phyloP scores from a whole-genome alignment of 1,140 invertebrate genomes.

The Polyergus mexicanus region DNA sequence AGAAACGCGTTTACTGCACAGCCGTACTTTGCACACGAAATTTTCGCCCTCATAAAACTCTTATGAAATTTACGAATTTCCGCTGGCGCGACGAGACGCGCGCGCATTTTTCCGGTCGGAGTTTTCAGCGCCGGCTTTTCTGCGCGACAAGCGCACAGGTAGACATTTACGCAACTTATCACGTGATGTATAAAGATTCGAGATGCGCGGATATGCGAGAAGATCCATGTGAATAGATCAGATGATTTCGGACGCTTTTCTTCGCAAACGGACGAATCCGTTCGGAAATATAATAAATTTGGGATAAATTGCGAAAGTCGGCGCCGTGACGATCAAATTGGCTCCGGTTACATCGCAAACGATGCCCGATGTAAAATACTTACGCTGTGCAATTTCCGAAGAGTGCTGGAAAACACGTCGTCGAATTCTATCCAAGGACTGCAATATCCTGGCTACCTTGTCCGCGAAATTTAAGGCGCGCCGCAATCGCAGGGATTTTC shows the following conservation, averaged over 20 bases:
- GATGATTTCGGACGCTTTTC: not conserved
- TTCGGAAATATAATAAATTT: slow-evolving; percentile 77
- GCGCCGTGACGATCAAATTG: slow-evolving; percentile 77
- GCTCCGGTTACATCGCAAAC: slow-evolving; percentile 79
- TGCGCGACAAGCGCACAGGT: not conserved
- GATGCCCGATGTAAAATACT: slow-evolving; percentile 81
- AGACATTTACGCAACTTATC: not conserved
- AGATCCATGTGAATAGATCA: slow-evolving; percentile 30
- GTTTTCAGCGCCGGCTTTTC: not conserved
- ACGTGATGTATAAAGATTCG: not conserved
- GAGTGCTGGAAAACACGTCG: slow-evolving; percentile 78
- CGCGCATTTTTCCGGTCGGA: not conserved
- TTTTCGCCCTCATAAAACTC: slow-evolving; percentile 48
- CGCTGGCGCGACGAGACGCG: slow-evolving; percentile 4
- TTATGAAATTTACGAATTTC: slow-evolving; percentile 58
- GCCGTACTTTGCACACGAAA: slow-evolving; percentile 41
- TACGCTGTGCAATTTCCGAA: slow-evolving; percentile 79
- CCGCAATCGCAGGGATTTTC: slow-evolving; percentile 69
- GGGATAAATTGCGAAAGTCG: slow-evolving; percentile 77
- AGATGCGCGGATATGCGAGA: not conserved
- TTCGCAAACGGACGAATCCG: slow-evolving; percentile 48
- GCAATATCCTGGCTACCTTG: slow-evolving; percentile 18
- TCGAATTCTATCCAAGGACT: slow-evolving; percentile 16
- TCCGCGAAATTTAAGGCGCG: slow-evolving; percentile 70
- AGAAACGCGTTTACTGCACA: slow-evolving; percentile 27